phyloP scores from a whole-genome alignment of 1,140 invertebrate genomes.

The Lasioglossum albipes region DNA sequence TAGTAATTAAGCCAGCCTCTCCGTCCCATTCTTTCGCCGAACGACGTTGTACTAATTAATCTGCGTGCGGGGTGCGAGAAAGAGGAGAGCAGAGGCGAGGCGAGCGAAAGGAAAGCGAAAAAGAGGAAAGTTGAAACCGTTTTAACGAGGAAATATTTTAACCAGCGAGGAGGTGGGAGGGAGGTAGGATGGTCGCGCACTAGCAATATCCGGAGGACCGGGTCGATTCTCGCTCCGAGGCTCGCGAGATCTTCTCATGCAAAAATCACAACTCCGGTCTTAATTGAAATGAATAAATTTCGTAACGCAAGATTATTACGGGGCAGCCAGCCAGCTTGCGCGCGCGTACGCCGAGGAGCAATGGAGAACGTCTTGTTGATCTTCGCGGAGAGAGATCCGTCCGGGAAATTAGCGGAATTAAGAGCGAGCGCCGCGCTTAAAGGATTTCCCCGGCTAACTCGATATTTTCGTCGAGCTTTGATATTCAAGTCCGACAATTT shows the following conservation, averaged over 20 bases:
- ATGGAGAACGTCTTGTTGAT: background rate
- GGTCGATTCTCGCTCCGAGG: background rate
- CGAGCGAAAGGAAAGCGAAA: background rate
- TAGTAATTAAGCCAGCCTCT: constrained; percentile 65
- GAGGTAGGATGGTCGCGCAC: too few species aligned
- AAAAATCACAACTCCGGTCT: background rate
- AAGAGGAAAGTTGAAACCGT: background rate
- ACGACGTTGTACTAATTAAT: constrained; percentile 66
- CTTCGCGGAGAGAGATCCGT: background rate
- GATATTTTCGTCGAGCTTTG: background rate
- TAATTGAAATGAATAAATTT: constrained; percentile 4
- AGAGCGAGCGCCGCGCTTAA: background rate
- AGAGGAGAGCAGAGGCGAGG: constrained; percentile 13
- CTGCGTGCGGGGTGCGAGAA: constrained; percentile 31
- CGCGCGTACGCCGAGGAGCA: too few species aligned
- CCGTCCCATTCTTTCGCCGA: constrained; percentile 52
- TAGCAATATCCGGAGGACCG: background rate
- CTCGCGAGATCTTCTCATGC: background rate
- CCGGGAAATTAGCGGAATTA: background rate
- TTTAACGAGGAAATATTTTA: constrained; percentile 44
- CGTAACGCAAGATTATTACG: background rate
- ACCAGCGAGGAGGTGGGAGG: background rate
- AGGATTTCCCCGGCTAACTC: too few species aligned
- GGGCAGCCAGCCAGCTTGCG: too few species aligned
- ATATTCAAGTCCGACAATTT: constrained; percentile 6